Base-by-base conservation (phyloP, 2,797 vertebrate genomes). In the Anisognathus igniventris region DNA sequence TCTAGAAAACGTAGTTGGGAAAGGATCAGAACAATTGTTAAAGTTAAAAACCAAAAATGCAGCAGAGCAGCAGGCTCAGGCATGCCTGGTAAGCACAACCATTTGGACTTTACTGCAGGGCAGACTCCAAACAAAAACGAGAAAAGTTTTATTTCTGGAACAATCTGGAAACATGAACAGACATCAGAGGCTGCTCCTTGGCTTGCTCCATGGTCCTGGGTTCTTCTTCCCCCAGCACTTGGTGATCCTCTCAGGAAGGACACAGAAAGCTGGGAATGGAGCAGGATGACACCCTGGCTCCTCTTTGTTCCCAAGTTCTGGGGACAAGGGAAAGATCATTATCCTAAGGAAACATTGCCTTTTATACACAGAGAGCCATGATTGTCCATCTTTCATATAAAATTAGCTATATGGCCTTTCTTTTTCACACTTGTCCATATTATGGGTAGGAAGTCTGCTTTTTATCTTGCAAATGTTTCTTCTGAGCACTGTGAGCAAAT, bases 161-260 rank as follows among this genome's bases (percentile, higher is more conserved):
- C 20, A 68, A 18, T 22, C 28, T 85, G 33, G 16, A 68, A 84
- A n/a, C 13, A 21, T 60, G 35, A 48, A n/a, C 15, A 21, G 37
- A 56, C 6, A 19, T 72, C 73, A 87, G 37, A 56, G 20, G 11
- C 21, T 79, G 16, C 14, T 94, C 17, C 17, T 40, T 39, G 2
- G 0, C 30, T 76, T 70, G 11, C 17, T 57, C 9, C 6, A 2
- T 7, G 5, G 23, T 28, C 20, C 10, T 42, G 5, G 7, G 21
- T 16, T 68, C 9, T 62, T 86, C 50, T 71, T 62, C 16, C 61
- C 33, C 30, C 17, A 62, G 3, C 1, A 51, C 19, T 17, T 60
- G 19, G 11, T 65, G 33, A 12, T 78, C 18, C 7, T 64, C 14
- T 56, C n/a, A 22, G 12, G 3, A 72, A 85, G 47, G 24, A 33